phyloP scores from a whole-genome alignment of 2,888 invertebrate genomes.

The Hydraecia micacea region DNA sequence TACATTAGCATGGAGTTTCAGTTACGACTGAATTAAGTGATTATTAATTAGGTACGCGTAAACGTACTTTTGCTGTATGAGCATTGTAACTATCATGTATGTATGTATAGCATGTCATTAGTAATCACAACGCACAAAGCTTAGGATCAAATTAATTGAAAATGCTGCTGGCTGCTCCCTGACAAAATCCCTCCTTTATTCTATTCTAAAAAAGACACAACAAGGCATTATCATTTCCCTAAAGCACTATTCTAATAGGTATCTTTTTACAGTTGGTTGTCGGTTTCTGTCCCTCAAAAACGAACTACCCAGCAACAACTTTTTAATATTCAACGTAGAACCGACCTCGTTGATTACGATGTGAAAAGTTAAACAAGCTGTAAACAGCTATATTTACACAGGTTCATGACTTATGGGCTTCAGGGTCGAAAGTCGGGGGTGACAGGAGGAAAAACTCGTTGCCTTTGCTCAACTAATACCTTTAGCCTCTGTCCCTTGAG shows the following conservation, averaged over 20 bases:
- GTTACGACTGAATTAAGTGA: too few species aligned
- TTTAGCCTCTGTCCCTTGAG: slow-evolving; percentile 10
- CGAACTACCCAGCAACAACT: not conserved
- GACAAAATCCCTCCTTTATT: not conserved
- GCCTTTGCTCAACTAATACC: slow-evolving; percentile 33
- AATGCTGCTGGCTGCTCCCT: not conserved
- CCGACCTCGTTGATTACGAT: slow-evolving; percentile 17
- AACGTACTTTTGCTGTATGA: too few species aligned
- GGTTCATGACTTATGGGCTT: slow-evolving; percentile 19
- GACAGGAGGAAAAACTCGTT: slow-evolving; percentile 28
- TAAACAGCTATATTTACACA: slow-evolving; percentile 36
- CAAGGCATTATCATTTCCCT: not conserved
- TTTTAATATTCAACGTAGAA: slow-evolving; percentile 36
- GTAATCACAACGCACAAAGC: too few species aligned
- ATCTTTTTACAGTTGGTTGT: not conserved
- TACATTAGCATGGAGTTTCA: too few species aligned
- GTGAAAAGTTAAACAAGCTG: slow-evolving; percentile 49
- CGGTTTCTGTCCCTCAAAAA: not conserved
- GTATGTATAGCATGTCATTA: not conserved
- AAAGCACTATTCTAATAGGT: not conserved
- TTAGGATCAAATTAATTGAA: not conserved
- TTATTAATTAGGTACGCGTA: too few species aligned
- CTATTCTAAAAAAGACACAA: not conserved
- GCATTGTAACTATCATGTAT: too few species aligned
- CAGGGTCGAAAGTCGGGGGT: slow-evolving; percentile 18